Percentiles rank a stretch among this genome's conserved stretches.
Conservation (phyloP, 2,797 vertebrate genomes). For the Ceyx erithaca region DNA sequence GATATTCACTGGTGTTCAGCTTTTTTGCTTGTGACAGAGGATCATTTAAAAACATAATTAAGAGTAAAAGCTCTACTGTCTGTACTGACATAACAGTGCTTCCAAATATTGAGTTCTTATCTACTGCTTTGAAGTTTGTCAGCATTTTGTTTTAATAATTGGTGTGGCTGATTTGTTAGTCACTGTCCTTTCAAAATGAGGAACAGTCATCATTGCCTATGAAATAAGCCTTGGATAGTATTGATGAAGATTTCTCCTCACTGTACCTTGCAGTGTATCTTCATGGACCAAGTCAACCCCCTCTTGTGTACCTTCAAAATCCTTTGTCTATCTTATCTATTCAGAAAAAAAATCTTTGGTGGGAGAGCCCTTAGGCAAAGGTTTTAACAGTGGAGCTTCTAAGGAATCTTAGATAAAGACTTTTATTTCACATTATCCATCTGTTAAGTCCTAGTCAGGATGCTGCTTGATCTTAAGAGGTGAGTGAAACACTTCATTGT, state of each 20-base stretch:
- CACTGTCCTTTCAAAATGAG: background rate
- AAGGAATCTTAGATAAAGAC: background rate
- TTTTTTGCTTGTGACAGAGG: background rate
- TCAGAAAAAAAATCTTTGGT: background rate
- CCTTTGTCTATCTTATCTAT: background rate
- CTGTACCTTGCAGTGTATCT: background rate
- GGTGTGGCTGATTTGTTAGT: background rate
- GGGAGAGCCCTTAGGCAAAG: background rate
- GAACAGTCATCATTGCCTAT: background rate
- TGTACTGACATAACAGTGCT: background rate
- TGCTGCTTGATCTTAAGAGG: background rate
- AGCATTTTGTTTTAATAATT: background rate
- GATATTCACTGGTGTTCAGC: background rate
- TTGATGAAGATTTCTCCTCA: background rate
- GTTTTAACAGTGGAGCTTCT: background rate
- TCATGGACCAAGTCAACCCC: background rate
- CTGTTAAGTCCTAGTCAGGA: background rate
- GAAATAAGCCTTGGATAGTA: background rate
- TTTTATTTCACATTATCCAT: background rate
- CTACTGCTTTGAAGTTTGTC: background rate
- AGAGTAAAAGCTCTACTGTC: background rate
- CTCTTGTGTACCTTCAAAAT: background rate
- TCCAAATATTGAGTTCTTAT: background rate
- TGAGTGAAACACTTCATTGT: background rate
- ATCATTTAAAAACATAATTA: conserved; percentile 12